A percentile compares a stretch with the other conserved stretches of the same genome.
Conservation (phyloP, 1,140 invertebrate genomes). For the Brachionus plicatilis region DNA sequence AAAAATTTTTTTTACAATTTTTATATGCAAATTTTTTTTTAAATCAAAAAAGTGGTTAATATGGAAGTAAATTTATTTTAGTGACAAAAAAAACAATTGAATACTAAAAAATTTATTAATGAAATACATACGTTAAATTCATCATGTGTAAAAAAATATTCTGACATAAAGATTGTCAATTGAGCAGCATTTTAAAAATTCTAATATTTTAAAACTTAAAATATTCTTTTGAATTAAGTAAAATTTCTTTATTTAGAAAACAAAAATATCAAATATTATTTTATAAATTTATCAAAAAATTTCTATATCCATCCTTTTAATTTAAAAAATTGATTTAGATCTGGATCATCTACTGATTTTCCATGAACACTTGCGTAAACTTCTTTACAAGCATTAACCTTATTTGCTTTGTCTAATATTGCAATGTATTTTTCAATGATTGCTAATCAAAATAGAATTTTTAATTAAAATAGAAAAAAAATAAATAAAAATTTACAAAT, state of each 20-base stretch:
- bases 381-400: constrained; percentile 15
- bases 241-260: neutral
- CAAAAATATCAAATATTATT: neutral
- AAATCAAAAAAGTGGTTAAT: too few species aligned
- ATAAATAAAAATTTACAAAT: neutral
- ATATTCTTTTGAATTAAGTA: neutral
- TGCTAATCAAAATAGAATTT: neutral
- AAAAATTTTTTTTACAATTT: too few species aligned
- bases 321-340: constrained; percentile 33
- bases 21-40: too few species aligned
- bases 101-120: too few species aligned
- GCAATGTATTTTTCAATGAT: constrained; percentile 34
- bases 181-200: too few species aligned
- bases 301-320: constrained; percentile 37
- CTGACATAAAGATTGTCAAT: too few species aligned
- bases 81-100: too few species aligned
- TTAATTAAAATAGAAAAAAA: neutral
- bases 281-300: neutral
- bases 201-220: too few species aligned
- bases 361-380: constrained; percentile 19
- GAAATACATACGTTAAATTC: too few species aligned
- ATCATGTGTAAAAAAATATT: too few species aligned
- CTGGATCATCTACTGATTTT: constrained; percentile 17
- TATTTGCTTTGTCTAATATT: constrained; percentile 34
- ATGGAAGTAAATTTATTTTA: too few species aligned